Evolutionary conservation across 2,113 vertebrate genomes (phyloP).

Genomic region (Callorhinus ursinus): DNA sequence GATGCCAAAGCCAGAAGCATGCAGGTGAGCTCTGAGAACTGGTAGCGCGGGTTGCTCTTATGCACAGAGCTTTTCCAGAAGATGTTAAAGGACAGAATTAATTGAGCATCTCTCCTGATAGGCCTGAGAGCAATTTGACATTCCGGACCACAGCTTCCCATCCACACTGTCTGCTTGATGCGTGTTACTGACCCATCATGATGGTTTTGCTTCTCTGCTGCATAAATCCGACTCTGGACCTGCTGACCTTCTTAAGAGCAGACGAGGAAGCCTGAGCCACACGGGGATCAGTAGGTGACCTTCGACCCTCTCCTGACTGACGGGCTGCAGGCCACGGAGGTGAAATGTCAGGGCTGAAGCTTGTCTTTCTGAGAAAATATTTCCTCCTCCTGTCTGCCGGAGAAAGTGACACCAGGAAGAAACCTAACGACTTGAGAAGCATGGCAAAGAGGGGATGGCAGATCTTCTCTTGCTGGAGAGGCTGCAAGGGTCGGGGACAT

Average conservation of each 20-base stretch:
- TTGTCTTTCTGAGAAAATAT: conserved; percentile 4
- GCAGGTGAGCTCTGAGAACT: background rate
- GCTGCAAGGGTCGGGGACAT: background rate
- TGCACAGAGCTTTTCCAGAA: background rate
- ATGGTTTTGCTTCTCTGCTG: background rate
- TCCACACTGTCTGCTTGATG: background rate
- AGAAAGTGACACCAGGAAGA: background rate
- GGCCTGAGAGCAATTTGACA: background rate
- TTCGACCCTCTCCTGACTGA: background rate
- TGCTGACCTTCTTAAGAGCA: background rate
- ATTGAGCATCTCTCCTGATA: background rate
- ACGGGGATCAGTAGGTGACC: background rate
- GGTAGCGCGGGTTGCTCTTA: background rate
- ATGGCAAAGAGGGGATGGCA: rapidly evolving
- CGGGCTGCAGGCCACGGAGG: background rate
- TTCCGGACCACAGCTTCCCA: background rate
- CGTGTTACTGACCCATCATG: background rate
- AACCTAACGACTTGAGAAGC: background rate
- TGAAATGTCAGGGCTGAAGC: background rate
- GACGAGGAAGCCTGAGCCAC: background rate
- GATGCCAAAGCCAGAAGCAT: background rate
- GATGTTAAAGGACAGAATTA: background rate
- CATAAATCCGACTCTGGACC: background rate
- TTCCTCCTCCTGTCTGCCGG: background rate
- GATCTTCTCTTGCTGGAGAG: background rate